These are phyloP conservation scores for Urocynchramus pylzowi DNA, from an alignment of 2,113 vertebrate species.

Conservation along the genomic window DNA sequence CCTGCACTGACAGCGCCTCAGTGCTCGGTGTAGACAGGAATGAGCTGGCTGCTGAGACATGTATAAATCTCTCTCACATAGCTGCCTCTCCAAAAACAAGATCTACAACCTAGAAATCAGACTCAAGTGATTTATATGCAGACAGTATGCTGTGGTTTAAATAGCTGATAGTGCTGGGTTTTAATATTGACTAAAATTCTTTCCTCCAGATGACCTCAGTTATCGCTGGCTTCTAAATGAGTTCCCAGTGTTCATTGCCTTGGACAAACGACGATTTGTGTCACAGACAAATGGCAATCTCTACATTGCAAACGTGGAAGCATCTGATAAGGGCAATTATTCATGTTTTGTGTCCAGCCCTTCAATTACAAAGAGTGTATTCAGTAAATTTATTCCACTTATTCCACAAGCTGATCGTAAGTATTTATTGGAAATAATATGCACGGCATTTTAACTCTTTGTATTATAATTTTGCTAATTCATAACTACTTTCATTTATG, in stretches of 20 bases:
- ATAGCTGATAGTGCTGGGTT: not conserved
- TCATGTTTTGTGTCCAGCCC: conserved; percentile 93
- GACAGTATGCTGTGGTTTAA: not conserved
- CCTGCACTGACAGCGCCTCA: not conserved
- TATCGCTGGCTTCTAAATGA: conserved; percentile 98
- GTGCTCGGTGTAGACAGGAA: not conserved
- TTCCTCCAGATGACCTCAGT: conserved; percentile 84
- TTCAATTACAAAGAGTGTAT: conserved; percentile 95
- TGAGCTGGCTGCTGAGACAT: not conserved
- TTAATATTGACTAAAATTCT: conserved; percentile 40
- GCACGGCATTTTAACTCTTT: not conserved
- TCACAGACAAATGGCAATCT: conserved; percentile 95
- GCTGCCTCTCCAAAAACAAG: not conserved
- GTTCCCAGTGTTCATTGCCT: conserved; percentile 91
- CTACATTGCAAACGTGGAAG: conserved; percentile 93
- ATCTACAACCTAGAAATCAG: not conserved
- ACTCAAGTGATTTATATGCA: not conserved
- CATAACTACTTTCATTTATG: not conserved
- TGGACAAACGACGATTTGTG: conserved; percentile 91
- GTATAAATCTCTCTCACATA: not conserved
- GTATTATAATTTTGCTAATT: not conserved
- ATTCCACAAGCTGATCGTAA: conserved; percentile 87
- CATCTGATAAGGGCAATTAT: conserved; percentile 91
- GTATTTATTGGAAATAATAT: conserved; percentile 47
- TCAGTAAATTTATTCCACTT: conserved; percentile 96